Percentiles rank a stretch among this genome's conserved stretches.
Evolutionary conservation across 2,888 invertebrate genomes (phyloP).

Genomic region (Perdita meconis): DNA sequence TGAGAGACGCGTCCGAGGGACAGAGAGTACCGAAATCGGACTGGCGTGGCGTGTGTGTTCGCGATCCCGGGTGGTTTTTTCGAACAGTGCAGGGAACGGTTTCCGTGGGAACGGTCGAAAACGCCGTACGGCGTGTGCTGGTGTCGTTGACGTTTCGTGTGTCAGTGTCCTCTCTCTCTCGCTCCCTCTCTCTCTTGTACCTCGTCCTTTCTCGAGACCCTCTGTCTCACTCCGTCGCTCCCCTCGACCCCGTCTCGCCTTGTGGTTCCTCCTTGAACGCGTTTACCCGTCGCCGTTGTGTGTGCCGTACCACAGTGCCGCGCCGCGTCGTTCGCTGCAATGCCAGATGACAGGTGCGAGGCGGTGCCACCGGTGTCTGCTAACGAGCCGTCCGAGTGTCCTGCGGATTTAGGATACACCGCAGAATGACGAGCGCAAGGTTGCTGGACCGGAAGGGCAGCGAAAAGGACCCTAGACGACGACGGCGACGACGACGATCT

Average conservation of each 20-base stretch:
- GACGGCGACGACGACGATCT: conserved; percentile 67
- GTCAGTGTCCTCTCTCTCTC: conserved; percentile 70
- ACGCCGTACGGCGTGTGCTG: conserved; percentile 57
- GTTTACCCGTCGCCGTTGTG: too few species aligned
- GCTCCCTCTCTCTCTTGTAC: conserved; percentile 26
- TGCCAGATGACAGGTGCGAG: conserved; percentile 73
- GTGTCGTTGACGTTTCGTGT: conserved; percentile 77
- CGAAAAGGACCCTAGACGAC: conserved; percentile 67
- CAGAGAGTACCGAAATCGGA: too few species aligned
- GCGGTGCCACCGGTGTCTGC: conserved; percentile 40
- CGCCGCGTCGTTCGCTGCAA: conserved; percentile 53
- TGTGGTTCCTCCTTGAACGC: conserved; percentile 1
- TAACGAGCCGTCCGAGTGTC: conserved; percentile 51
- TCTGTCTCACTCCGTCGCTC: conserved; percentile 20
- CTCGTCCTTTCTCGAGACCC: conserved; percentile 30
- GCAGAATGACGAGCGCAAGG: conserved; percentile 72
- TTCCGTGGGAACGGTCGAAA: conserved; percentile 26
- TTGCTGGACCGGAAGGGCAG: conserved; percentile 68
- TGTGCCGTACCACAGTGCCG: conserved; percentile 5
- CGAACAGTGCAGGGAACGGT: not conserved
- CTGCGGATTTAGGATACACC: conserved; percentile 56
- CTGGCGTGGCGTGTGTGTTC: too few species aligned
- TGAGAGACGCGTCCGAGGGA: too few species aligned
- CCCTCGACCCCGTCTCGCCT: conserved; percentile 6
- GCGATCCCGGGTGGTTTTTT: too few species aligned